phyloP scores from a whole-genome alignment of 2,113 vertebrate species.

The Apeltes quadracus region DNA sequence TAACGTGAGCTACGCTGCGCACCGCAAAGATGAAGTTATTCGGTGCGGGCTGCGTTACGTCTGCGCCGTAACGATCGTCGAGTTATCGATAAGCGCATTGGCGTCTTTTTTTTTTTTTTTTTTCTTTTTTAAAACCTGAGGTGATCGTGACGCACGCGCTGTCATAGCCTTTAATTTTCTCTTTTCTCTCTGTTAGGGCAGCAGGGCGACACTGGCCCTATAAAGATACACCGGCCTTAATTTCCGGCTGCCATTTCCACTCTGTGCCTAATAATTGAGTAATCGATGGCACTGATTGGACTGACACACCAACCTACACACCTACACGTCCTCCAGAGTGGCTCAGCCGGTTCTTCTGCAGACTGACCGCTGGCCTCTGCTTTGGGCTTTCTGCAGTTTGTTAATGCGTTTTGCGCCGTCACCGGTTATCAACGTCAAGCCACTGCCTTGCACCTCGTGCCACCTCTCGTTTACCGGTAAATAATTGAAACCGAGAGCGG shows the following conservation, averaged over 20 bases:
- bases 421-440: slow-evolving; percentile 60
- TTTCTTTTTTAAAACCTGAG: not conserved
- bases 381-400: slow-evolving; percentile 24
- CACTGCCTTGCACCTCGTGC: slow-evolving; percentile 51
- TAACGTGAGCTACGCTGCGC: not conserved
- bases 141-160: not conserved
- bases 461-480: slow-evolving; percentile 71
- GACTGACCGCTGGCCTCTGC: slow-evolving; percentile 17
- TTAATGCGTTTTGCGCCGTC: slow-evolving; percentile 59
- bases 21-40: not conserved
- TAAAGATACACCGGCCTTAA: slow-evolving; percentile 55
- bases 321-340: slow-evolving; percentile 22
- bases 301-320: not conserved
- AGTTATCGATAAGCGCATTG: not conserved
- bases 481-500: slow-evolving; percentile 69
- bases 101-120: not conserved
- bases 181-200: no score
- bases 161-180: not conserved
- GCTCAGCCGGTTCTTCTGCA: not conserved
- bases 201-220: slow-evolving; percentile 27
- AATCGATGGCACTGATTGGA: slow-evolving; percentile 62
- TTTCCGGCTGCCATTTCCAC: slow-evolving; percentile 65
- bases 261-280: slow-evolving; percentile 56
- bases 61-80: not conserved
- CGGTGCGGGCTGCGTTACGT: not conserved